Evolutionary conservation across 2,113 vertebrate species (phyloP), one percentile per base, ranked within the genome.

Genomic region (Anas platyrhynchos): DNA sequence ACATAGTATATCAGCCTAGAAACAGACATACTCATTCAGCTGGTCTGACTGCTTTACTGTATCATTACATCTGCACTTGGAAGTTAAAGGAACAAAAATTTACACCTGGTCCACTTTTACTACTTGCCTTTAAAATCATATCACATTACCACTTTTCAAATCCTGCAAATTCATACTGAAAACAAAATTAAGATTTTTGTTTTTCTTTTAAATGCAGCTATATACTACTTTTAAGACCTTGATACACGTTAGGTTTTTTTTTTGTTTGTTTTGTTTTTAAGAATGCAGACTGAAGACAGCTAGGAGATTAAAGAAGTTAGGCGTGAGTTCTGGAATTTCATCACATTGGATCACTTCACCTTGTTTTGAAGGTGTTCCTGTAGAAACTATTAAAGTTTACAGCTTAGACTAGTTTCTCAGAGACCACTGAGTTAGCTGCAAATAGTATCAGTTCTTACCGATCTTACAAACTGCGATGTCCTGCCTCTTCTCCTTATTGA

Each of bases 361-460:
- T 32, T 27, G 8, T 50, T 72, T 1, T 68, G 41, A 52, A 87
- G 4, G 13, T 32, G 27, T 26, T 91, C 27, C 43, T 59, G 8
- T 25, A 59, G 8, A 66, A 91, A 94, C n/a, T 74, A 27, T 41
- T 54, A 58, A 8, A 46, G 34, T 7, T 68, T 2, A 25, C 0
- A 76, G 16, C 10, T 48, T 25, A 65, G 13, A 71, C 88, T 86
- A 65, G 3, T 3, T 61, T 36, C 36, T n/a, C n/a, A 41, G 67
- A 86, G 18, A 66, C 7, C 7, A 61, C 27, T 2, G 4, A 77
- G 7, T 29, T 65, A 76, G 36, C 6, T 44, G 52, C 4, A 69
- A 68, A 69, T 23, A 46, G 23, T 58, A 81, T 68, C 41, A 38
- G 14, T 71, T 90, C 94, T 97, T 94, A 97, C 97, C 80, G 91